phyloP scores from a whole-genome alignment of 2,888 invertebrate species.

The Tortricodes alternella region DNA sequence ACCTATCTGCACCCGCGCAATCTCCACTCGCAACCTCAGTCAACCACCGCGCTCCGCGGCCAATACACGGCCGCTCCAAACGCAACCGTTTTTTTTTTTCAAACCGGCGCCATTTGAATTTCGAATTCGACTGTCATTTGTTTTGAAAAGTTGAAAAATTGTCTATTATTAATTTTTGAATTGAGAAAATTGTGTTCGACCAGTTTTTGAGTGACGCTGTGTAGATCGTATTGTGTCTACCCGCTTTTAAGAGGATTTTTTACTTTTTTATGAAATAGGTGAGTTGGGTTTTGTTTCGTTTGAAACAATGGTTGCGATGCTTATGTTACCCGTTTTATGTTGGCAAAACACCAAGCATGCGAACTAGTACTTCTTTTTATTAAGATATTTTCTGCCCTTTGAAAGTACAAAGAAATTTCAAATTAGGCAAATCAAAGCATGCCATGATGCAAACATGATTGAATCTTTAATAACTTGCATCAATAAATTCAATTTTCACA shows the following conservation, averaged over 20 bases:
- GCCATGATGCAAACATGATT: background rate
- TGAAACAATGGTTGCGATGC: slow-evolving; percentile 16
- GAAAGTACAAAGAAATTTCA: background rate
- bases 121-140: slow-evolving; percentile 30
- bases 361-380: too few relatives aligned
- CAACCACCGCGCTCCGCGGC: slow-evolving; percentile 55
- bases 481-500: background rate
- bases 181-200: background rate
- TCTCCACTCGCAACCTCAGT: slow-evolving; percentile 49
- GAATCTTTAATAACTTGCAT: background rate
- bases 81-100: background rate
- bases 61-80: slow-evolving; percentile 51
- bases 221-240: slow-evolving; percentile 7
- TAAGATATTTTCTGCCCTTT: too few relatives aligned
- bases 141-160: slow-evolving; percentile 17
- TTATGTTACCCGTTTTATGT: too few relatives aligned
- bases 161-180: too few relatives aligned
- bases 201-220: background rate
- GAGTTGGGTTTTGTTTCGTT: slow-evolving; percentile 20
- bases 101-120: slow-evolving; percentile 40
- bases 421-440: slow-evolving; percentile 1
- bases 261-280: slow-evolving; percentile 19
- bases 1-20: slow-evolving; percentile 32
- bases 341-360: too few relatives aligned
- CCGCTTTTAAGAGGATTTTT: slow-evolving; percentile 10